Base-by-base conservation (phyloP, 2,113 vertebrate genomes). In the Phyllopteryx taeniolatus region DNA sequence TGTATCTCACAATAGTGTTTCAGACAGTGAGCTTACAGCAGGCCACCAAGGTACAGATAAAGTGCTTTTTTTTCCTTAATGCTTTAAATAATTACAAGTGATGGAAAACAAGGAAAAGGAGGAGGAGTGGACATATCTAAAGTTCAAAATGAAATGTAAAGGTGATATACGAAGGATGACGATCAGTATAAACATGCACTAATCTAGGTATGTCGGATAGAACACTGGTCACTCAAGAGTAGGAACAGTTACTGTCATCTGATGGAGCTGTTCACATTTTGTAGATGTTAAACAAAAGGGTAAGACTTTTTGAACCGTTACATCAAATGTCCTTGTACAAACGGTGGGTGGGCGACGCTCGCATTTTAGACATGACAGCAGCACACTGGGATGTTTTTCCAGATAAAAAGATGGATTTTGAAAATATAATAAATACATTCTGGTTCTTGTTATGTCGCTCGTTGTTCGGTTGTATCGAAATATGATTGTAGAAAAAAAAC, bases 381-480 rank as follows among this genome's bases (percentile, higher is more conserved):
- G 95, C 94, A 94, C 92, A 90, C 87, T 80, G 80, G 91, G 90
- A 85, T 82, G 75, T 91, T 83, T 75, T 31, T 85, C 77, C 22
- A 79, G 87, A 91, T 74, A 91, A 83, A 87, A 91, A 92, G 90
- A 87, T 91, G 83, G 86, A 91, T 47, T 66, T 88, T 90, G 71
- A 82, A 87, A 84, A 67, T 88, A 72, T 92, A 75, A 96, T 96
- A 95, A 96, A 96, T 96, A 96, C 94, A 95, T 94, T 95, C 94
- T 79, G 73, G 88, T 93, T 86, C 91, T 89, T 90, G 89, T 91
- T 92, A 90, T 84, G 68, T 56, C 19, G 64, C 88, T 90, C 82
- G 73, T 92, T 93, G 90, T 89, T 91, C 83, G 72, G 75, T 90
- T 92, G 87, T 87, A 91, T 81, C 88, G 84, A 92, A 89, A 66